phyloP scores from a whole-genome alignment of 1,140 invertebrate genomes.

The Ceratosolen solmsi region DNA sequence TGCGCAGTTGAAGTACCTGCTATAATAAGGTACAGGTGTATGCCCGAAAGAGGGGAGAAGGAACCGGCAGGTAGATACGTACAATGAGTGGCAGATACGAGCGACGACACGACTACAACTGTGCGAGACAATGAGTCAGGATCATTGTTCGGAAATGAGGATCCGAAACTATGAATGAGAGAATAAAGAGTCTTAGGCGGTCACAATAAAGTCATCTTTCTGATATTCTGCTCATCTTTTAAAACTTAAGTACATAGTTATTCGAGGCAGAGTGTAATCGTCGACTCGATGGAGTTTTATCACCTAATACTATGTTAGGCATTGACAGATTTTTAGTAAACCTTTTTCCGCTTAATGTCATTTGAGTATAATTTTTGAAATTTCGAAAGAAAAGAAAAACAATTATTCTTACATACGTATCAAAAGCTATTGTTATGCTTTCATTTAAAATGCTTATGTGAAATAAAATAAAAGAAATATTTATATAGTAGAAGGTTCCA shows the following conservation, averaged over 20 bases:
- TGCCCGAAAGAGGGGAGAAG: not conserved
- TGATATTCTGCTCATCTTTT: not conserved
- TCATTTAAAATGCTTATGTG: too few species aligned
- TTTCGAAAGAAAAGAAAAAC: too few species aligned
- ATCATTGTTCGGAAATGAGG: constrained; percentile 17
- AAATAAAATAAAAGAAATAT: too few species aligned
- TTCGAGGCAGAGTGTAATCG: not conserved
- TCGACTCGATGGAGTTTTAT: not conserved
- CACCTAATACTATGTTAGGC: too few species aligned
- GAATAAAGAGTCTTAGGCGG: not conserved
- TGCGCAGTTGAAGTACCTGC: not conserved
- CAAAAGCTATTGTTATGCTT: too few species aligned
- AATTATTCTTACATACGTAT: too few species aligned
- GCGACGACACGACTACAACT: not conserved
- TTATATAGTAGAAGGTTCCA: too few species aligned
- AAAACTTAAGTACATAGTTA: constrained; percentile 20
- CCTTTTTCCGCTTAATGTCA: too few species aligned
- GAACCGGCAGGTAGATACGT: not conserved
- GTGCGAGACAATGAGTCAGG: constrained; percentile 27
- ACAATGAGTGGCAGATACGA: not conserved
- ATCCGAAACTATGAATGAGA: constrained; percentile 28
- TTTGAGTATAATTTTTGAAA: too few species aligned
- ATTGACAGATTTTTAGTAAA: too few species aligned
- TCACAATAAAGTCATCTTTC: constrained; percentile 26
- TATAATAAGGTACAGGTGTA: constrained; percentile 14